A percentile compares a stretch with the other conserved stretches of the same genome.
Evolutionary conservation across 2,888 invertebrate genomes (phyloP).

Genomic region (Eristalis tenax): DNA sequence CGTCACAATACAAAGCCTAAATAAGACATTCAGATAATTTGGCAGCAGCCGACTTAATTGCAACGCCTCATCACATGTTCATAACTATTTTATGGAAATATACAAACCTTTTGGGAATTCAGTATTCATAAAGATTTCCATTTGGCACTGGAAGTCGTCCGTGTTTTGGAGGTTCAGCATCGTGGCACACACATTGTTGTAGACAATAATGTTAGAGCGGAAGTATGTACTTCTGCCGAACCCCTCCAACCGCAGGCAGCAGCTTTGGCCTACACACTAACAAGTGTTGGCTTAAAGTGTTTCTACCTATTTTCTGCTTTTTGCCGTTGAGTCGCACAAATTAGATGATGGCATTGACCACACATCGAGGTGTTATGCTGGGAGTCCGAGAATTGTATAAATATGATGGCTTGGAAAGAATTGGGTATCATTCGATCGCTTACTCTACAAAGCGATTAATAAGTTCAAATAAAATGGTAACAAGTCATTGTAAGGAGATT

Average conservation of each 20-base stretch:
- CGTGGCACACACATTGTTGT: slow-evolving; percentile 1
- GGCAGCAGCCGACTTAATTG: slow-evolving; percentile 1
- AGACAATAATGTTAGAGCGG: slow-evolving; percentile 15
- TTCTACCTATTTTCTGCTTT: slow-evolving; percentile 14
- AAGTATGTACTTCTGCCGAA: slow-evolving; percentile 6
- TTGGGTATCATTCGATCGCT: slow-evolving; percentile 65
- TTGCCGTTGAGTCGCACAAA: slow-evolving; percentile 28
- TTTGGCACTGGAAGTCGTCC: slow-evolving; percentile 28
- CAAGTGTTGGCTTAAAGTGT: slow-evolving; percentile 11
- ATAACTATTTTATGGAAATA: slow-evolving; percentile 32
- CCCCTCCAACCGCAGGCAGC: background rate
- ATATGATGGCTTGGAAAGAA: slow-evolving; percentile 50
- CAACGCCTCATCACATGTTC: slow-evolving; percentile 19
- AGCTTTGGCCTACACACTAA: slow-evolving; percentile 3
- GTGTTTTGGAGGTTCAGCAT: background rate
- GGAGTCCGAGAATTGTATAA: slow-evolving; percentile 62
- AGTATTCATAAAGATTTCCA: slow-evolving; percentile 33
- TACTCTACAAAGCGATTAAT: slow-evolving; percentile 47
- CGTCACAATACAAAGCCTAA: slow-evolving; percentile 15
- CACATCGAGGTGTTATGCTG: slow-evolving; percentile 38
- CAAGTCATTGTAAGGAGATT: background rate
- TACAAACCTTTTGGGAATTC: background rate
- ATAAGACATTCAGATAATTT: background rate
- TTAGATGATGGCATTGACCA: slow-evolving; percentile 62
- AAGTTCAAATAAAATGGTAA: slow-evolving; percentile 51